Evolutionary conservation across 2,888 invertebrate species (phyloP).

Genomic region (Nomada hirtipes): DNA sequence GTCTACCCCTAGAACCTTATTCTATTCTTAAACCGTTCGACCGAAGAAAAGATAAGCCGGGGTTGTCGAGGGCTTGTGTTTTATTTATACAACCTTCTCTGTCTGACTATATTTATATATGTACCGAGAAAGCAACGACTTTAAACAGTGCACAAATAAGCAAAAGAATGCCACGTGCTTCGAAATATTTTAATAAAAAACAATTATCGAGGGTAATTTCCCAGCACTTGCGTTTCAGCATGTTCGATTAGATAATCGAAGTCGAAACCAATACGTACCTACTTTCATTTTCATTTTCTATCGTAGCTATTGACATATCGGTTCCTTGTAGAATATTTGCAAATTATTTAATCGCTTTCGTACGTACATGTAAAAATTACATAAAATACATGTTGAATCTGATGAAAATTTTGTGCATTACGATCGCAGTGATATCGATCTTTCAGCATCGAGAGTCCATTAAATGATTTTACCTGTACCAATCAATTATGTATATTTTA

Average conservation of each 20-base stretch:
- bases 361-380: neutral
- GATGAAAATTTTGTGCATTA: slow-evolving; percentile 4
- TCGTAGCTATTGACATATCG: neutral
- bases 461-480: neutral
- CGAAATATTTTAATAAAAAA: slow-evolving; percentile 1
- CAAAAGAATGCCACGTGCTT: slow-evolving; percentile 29
- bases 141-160: slow-evolving; percentile 55
- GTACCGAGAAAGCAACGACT: slow-evolving; percentile 54
- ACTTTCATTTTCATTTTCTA: neutral
- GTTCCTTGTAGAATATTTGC: neutral
- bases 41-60: slow-evolving; percentile 69
- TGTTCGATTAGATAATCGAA: slow-evolving; percentile 14
- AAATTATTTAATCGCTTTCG: neutral
- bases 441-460: neutral
- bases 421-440: neutral
- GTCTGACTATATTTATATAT: slow-evolving; percentile 66
- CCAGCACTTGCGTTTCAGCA: neutral
- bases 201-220: neutral
- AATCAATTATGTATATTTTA: neutral
- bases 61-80: slow-evolving; percentile 65
- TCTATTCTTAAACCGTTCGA: slow-evolving; percentile 68
- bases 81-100: slow-evolving; percentile 69
- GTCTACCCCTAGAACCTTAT: slow-evolving; percentile 64
- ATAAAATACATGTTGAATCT: neutral
- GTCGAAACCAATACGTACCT: neutral